These are phyloP conservation scores for Chanos chanos DNA, from an alignment of 2,797 vertebrate species.

Conservation along the genomic window DNA sequence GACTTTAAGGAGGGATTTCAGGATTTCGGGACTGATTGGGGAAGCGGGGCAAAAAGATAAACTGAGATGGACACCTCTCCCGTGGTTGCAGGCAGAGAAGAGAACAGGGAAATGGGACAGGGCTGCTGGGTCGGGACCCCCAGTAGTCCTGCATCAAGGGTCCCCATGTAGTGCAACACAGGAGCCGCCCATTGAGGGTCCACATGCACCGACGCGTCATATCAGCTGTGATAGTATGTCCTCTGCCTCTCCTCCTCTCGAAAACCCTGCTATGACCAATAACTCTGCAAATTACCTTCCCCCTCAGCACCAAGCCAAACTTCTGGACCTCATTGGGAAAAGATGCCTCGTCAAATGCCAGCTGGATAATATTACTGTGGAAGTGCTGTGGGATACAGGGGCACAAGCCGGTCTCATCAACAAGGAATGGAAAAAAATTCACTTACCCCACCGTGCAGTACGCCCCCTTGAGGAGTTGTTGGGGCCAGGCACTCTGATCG, in stretches of 20 bases:
- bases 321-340: conserved; percentile 14
- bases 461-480: no score
- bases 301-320: conserved; percentile 13
- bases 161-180: neutral
- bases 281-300: no score
- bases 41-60: no score
- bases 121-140: conserved; percentile 20
- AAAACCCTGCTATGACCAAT: no score
- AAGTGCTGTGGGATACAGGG: no score
- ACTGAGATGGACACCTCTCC: no score
- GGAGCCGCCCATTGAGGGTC: neutral
- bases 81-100: no score
- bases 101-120: conserved; percentile 14
- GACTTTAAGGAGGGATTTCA: no score
- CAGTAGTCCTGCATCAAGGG: conserved; percentile 16
- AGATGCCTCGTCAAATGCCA: neutral
- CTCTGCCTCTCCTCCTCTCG: no score
- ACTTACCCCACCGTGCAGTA: neutral
- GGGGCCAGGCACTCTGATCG: no score
- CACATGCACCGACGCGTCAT: neutral
- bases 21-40: no score
- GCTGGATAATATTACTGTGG: neutral
- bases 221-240: neutral
- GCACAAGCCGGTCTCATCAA: conserved; percentile 5
- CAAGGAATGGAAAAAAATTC: conserved; percentile 6